phyloP scores from a whole-genome alignment of 2,797 vertebrate genomes.

The Vipera latastei region DNA sequence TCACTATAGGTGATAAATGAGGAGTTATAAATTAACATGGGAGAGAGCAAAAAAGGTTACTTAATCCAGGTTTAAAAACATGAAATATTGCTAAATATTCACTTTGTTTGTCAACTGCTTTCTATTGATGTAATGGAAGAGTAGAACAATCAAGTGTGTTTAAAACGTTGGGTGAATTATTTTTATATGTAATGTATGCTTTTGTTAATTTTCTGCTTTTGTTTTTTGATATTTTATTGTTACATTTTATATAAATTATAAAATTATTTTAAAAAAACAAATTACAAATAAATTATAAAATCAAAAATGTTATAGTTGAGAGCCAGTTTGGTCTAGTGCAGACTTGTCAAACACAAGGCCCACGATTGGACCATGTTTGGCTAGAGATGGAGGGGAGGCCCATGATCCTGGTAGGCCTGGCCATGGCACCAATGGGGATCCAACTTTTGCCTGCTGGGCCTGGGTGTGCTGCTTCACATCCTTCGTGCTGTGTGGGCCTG shows the following conservation, averaged over 20 bases:
- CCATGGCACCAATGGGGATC: too few species aligned
- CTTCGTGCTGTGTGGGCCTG: too few species aligned
- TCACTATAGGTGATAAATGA: not conserved
- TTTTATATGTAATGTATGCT: not conserved
- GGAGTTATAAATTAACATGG: not conserved
- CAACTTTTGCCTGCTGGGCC: too few species aligned
- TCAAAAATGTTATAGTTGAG: not conserved
- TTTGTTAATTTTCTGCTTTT: not conserved
- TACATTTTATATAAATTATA: not conserved
- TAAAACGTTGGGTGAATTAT: not conserved
- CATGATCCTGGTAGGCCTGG: too few species aligned
- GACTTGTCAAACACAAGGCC: not conserved
- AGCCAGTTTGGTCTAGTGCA: not conserved
- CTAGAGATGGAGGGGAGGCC: too few species aligned
- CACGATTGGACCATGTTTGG: too few species aligned
- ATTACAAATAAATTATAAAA: not conserved
- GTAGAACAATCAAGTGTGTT: not conserved
- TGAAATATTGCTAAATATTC: not conserved
- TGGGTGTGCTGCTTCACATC: too few species aligned
- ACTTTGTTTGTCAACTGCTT: not conserved
- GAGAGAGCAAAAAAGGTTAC: not conserved
- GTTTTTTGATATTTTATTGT: not conserved
- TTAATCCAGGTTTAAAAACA: not conserved
- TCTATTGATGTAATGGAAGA: not conserved
- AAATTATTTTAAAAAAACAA: not conserved